Evolutionary conservation across 2,888 invertebrate species (phyloP).

Genomic region (Ennomos quercinarius): DNA sequence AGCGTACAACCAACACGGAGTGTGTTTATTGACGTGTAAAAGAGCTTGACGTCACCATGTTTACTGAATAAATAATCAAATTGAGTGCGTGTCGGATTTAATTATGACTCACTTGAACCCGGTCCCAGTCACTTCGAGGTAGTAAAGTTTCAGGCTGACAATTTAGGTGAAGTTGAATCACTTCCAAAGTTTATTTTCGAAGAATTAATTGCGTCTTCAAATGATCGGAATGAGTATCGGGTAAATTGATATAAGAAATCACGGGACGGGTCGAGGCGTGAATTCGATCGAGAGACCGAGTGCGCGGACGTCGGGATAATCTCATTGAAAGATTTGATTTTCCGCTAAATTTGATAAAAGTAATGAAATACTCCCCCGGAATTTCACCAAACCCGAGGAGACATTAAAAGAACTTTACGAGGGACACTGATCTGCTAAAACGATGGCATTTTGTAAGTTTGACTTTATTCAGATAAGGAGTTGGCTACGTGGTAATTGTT

Average conservation of each 20-base stretch:
- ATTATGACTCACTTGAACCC: constrained; percentile 27
- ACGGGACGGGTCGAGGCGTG: constrained; percentile 46
- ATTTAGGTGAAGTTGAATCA: constrained; percentile 17
- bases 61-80: constrained; percentile 44
- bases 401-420: constrained; percentile 59
- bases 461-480: constrained; percentile 35
- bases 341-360: constrained; percentile 83
- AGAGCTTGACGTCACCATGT: constrained; percentile 35
- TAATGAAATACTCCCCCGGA: constrained; percentile 78
- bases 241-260: constrained; percentile 45
- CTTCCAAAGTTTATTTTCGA: constrained; percentile 20
- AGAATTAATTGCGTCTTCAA: constrained; percentile 26
- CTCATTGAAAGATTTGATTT: constrained; percentile 83
- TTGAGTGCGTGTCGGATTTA: constrained; percentile 36
- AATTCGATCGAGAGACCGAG: constrained; percentile 52
- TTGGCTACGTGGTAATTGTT: constrained; percentile 35
- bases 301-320: constrained; percentile 72
- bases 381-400: constrained; percentile 53
- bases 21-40: constrained; percentile 39
- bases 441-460: constrained; percentile 39
- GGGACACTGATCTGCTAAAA: constrained; percentile 44
- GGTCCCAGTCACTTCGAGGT: constrained; percentile 5
- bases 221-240: constrained; percentile 32
- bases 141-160: constrained; percentile 22
- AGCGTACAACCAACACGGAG: constrained; percentile 22